Evolutionary conservation across 1,140 invertebrate genomes (phyloP), one percentile per base, ranked within the genome.

Genomic region (Psix sp.): DNA sequence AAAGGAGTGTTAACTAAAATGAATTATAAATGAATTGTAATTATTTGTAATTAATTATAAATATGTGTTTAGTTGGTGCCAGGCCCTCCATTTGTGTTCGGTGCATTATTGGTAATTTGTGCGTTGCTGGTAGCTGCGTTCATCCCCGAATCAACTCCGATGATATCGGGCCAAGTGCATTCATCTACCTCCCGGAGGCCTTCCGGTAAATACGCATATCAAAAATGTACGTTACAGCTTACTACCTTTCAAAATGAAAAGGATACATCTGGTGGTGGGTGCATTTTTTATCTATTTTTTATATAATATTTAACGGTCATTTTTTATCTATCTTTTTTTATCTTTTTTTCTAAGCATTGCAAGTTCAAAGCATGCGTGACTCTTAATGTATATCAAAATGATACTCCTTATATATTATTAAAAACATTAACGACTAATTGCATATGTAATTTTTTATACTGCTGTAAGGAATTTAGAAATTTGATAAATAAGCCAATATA

Each of bases 41-140:
- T 4, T 24, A 24, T 24, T 9, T 24, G 9, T 24, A 24, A 5
- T 9, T 24, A 5, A 9, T 4, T 5, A 5, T 24, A 5, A 9
- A 5, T 24, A 9, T 24, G 7, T 29, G 7, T 29, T 13, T 89
- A 94, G 87, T 87, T 98, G 76, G 92, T 99, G 75, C 98, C 98
- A 38, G 98, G 98, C n/a, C 98, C 98, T 39, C 98, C 98, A n/a
- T 99, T 99, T 89, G 95, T 99, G 20, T 97, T 99, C 88, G 98
- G 98, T 52, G 96, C 98, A 45, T 89, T 99, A 80, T 90, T 99
- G 82, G 98, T 99, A 46, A 94, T 99, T 70, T 94, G 96, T 84
- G 98, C 98, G 20, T 90, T 99, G 77, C 87, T 98, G 59, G 95
- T 98, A 66, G 94, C 96, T 36, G 91, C 94, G 42, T 97, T 97